Evolutionary conservation across 2,797 vertebrate genomes (phyloP).

Genomic region (Poecilia picta): DNA sequence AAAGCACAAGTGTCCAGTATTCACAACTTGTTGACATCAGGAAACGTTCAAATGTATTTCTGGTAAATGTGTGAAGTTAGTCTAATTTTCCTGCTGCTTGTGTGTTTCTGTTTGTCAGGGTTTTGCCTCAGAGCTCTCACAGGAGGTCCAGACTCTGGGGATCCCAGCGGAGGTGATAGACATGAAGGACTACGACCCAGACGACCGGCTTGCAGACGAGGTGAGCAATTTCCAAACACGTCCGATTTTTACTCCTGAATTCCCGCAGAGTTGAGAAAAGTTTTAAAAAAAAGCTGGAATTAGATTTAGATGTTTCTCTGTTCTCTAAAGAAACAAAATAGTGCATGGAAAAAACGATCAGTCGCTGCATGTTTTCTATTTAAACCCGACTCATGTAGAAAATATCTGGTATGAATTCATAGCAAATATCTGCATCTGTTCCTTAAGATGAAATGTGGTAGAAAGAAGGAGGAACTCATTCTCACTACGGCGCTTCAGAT

Average conservation of each 20-base stretch:
- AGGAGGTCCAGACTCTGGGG: constrained; percentile 75
- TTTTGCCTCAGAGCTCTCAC: constrained; percentile 85
- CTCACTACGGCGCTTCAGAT: not conserved
- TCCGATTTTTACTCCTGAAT: not conserved
- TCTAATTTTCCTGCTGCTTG: no score
- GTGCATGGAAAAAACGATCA: no score
- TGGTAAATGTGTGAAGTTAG: not conserved
- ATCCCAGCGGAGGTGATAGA: constrained; percentile 82
- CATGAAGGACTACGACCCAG: constrained; percentile 91
- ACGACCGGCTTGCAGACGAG: constrained; percentile 89
- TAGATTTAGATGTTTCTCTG: no score
- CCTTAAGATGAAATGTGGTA: not conserved
- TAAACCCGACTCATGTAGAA: not conserved
- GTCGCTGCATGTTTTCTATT: not conserved
- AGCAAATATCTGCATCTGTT: not conserved
- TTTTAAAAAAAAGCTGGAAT: no score
- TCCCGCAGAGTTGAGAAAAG: no score
- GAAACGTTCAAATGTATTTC: not conserved
- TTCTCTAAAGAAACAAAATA: no score
- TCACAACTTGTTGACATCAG: not conserved
- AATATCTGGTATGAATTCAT: not conserved
- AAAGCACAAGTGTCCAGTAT: no score
- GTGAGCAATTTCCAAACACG: constrained; percentile 66
- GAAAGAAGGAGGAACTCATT: not conserved
- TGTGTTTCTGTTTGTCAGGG: constrained; percentile 68